Conservation (phyloP, 2,888 invertebrate species). For the Cheilosia soror region DNA sequence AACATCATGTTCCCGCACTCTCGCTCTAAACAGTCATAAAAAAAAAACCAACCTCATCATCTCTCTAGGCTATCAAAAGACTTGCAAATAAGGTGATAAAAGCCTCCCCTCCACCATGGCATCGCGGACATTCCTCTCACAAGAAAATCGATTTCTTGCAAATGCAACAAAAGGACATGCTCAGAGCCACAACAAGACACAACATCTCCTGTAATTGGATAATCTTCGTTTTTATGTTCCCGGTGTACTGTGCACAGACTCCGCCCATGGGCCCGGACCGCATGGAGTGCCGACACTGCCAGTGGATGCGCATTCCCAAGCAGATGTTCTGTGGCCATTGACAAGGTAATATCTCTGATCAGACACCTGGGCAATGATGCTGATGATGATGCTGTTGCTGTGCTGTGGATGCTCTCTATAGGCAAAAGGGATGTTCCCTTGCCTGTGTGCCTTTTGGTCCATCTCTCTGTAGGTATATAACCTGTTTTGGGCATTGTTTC, state of each 20-base stretch:
- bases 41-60: conserved; percentile 51
- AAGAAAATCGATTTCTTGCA: conserved; percentile 60
- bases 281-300: conserved; percentile 31
- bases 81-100: conserved; percentile 72
- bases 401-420: neutral
- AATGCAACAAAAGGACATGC: conserved; percentile 63
- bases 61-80: conserved; percentile 21
- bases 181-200: conserved; percentile 57
- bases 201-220: conserved; percentile 71
- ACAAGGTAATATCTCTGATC: conserved; percentile 72
- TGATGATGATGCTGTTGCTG: conserved; percentile 19
- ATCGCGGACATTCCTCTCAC: conserved; percentile 5
- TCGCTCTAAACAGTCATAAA: conserved; percentile 14
- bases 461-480: conserved; percentile 13
- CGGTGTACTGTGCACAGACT: conserved; percentile 46
- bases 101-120: conserved; percentile 20
- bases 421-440: conserved; percentile 61
- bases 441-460: conserved; percentile 3
- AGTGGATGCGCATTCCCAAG: conserved; percentile 70
- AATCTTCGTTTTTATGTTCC: conserved; percentile 62
- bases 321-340: conserved; percentile 74
- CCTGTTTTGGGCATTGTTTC: conserved; percentile 73
- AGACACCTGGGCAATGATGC: conserved; percentile 69
- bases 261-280: conserved; percentile 50
- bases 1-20: conserved; percentile 47